phyloP scores from a whole-genome alignment of 2,797 vertebrate genomes.

The Hipposideros larvatus region DNA sequence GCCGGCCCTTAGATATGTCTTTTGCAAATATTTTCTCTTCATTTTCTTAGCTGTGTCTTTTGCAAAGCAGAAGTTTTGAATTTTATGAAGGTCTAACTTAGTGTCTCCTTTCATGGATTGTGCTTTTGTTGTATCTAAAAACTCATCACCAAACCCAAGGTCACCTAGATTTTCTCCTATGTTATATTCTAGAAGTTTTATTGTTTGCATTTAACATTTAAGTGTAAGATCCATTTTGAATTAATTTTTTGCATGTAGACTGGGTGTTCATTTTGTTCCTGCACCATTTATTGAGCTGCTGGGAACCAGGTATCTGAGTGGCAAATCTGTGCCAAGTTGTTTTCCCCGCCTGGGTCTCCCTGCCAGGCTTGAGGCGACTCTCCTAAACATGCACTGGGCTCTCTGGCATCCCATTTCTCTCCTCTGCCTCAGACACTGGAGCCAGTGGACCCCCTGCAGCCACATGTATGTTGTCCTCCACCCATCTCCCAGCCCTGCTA shows the following conservation, averaged over 20 bases:
- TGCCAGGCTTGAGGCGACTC: background rate
- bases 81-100: background rate
- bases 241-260: background rate
- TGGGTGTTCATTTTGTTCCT: background rate
- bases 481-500: background rate
- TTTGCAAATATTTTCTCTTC: constrained; percentile 17
- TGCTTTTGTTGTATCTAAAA: background rate
- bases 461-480: background rate
- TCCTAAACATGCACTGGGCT: background rate
- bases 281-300: background rate
- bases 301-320: background rate
- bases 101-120: background rate
- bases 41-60: background rate
- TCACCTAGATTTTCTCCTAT: background rate
- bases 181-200: background rate
- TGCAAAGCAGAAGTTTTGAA: background rate
- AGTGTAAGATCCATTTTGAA: background rate
- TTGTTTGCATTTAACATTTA: background rate
- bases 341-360: background rate
- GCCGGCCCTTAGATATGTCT: background rate
- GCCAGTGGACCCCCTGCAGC: background rate
- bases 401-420: background rate
- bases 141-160: background rate
- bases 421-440: background rate
- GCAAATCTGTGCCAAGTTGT: background rate